These are phyloP conservation scores for Holothuria leucospilota DNA, from an alignment of 53 echinoderm and acorn worm species.

Conservation along the genomic window DNA sequence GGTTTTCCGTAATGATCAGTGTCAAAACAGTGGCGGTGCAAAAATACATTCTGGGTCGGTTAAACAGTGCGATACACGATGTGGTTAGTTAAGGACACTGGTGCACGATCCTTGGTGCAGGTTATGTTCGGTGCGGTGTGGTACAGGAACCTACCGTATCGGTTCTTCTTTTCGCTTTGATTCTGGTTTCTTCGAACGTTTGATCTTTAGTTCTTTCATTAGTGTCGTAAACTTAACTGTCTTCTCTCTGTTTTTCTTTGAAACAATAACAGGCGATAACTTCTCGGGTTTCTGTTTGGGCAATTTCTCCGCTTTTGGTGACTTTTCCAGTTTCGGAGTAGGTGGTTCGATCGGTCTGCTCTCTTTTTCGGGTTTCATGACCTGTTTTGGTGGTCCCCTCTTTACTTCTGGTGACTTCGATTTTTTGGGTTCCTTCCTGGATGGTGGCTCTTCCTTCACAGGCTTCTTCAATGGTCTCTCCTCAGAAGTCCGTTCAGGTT, in stretches of 20 bases:
- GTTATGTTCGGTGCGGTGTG: background rate
- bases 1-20: too few relatives aligned
- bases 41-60: background rate
- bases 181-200: slow-evolving; percentile 56
- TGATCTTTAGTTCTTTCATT: slow-evolving; percentile 33
- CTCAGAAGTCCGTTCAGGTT: background rate
- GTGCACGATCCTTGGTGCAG: background rate
- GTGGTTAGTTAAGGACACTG: background rate
- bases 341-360: background rate
- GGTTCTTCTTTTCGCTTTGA: slow-evolving; percentile 61
- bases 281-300: slow-evolving; percentile 22
- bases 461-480: background rate
- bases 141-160: slow-evolving; percentile 12
- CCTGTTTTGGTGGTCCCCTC: background rate
- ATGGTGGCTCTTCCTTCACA: background rate
- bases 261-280: background rate
- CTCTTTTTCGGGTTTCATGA: background rate
- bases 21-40: too few relatives aligned
- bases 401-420: background rate
- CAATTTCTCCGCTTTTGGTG: slow-evolving; percentile 20
- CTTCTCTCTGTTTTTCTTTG: background rate
- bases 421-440: background rate
- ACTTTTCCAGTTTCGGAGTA: slow-evolving; percentile 18
- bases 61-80: background rate
- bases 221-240: slow-evolving; percentile 41